Evolutionary conservation across 2,797 vertebrate genomes (phyloP).

Genomic region (Eidolon dupreanum): DNA sequence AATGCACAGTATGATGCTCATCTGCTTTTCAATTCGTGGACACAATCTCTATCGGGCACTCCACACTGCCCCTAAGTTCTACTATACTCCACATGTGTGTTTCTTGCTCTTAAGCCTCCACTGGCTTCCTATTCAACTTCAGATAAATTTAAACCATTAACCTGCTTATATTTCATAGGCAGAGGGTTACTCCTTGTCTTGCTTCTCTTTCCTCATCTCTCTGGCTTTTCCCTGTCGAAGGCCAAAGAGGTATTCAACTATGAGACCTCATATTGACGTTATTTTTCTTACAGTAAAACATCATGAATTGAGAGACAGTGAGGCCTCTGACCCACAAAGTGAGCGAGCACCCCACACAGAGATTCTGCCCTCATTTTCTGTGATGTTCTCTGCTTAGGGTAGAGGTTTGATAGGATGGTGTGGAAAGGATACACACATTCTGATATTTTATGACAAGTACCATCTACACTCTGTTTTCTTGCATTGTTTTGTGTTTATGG

Average conservation of each 20-base stretch:
- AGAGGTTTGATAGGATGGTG: background rate
- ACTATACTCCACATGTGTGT: background rate
- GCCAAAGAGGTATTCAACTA: background rate
- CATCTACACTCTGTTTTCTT: background rate
- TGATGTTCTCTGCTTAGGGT: background rate
- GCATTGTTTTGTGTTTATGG: background rate
- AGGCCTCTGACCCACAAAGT: background rate
- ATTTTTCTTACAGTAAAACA: background rate
- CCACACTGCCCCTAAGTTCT: background rate
- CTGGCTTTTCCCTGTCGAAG: background rate
- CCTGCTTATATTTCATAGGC: background rate
- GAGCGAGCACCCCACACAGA: background rate
- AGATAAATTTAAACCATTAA: background rate
- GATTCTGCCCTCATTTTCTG: background rate
- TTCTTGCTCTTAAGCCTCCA: background rate
- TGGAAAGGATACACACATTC: background rate
- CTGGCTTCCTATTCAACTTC: background rate
- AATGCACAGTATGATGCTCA: too few relatives aligned
- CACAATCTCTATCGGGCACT: background rate
- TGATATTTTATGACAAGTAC: background rate
- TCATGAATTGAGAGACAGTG: background rate
- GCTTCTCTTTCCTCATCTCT: background rate
- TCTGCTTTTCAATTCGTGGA: background rate
- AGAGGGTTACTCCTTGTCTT: background rate
- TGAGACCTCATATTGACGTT: background rate